Evolutionary conservation across 2,113 vertebrate species (phyloP), one percentile per base, ranked within the genome.

Genomic region (Elephantulus edwardii): DNA sequence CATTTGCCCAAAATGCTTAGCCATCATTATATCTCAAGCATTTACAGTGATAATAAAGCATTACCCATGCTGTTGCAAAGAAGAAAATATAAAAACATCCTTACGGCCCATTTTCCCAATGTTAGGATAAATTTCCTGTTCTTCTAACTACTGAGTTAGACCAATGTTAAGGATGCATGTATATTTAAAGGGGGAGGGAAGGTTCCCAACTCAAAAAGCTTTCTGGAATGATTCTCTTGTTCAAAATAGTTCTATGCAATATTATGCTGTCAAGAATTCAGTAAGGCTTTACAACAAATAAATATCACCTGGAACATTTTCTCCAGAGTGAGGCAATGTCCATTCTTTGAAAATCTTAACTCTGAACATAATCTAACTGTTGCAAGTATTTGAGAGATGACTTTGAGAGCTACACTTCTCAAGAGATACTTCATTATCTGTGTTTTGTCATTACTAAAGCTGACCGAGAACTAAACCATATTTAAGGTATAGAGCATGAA

Each of bases 11-110:
- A 4, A 46, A 66, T 16, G 26, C 40, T 89, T 56, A 24, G 33
- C 54, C 50, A n/a, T 76, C 50, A 40, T 33, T 90, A 48, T 83
- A 77, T 64, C 94, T 96, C 79, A 88, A 92, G 92, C 91, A 91
- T 83, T 86, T 84, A 46, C 2, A 68, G 46, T 14, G 28, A 58
- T 50, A 70, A 40, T 48, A 86, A 70, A 86, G 68, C 44, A 14
- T 42, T 6, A 60, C 17, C 14, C 79, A 1, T 26, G 20, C 1
- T 46, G 78, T 58, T 79, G 78, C n/a, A 71, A 38, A 10, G 40
- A 80, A 92, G n/a, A 40, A 78, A 83, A 35, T 4, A 9, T 3
- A 44, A 80, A 10, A 68, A 78, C 24, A 78, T 19, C 70, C 48
- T n/a, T 82, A 35, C 35, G 77, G 62, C 66, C 92, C 48, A 80